phyloP scores from a whole-genome alignment of 2,888 invertebrate species.

The Pelosia muscerda region DNA sequence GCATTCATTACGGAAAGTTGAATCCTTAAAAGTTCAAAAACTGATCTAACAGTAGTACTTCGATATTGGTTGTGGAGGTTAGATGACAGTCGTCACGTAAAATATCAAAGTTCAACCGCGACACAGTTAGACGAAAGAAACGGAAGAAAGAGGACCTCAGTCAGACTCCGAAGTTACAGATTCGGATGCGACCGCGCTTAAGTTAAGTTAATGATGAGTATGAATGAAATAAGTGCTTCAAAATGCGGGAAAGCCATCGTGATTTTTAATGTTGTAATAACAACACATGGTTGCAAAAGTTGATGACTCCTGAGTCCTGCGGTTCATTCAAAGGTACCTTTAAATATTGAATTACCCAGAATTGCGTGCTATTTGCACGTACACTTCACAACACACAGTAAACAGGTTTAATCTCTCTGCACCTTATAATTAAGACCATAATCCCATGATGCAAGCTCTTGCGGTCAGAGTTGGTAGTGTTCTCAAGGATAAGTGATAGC shows the following conservation, averaged over 20 bases:
- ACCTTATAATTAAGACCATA: background rate
- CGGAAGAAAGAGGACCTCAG: too few species aligned
- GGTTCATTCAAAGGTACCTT: conserved; percentile 9
- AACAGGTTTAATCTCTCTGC: conserved; percentile 21
- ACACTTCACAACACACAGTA: conserved; percentile 3
- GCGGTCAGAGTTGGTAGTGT: conserved; percentile 28
- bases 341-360: conserved; percentile 37
- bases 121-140: too few species aligned
- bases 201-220: too few species aligned
- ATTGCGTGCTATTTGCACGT: conserved; percentile 32
- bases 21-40: too few species aligned
- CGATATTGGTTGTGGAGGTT: too few species aligned
- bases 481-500: conserved; percentile 33
- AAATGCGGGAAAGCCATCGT: background rate
- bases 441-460: conserved; percentile 21
- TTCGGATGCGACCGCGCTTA: too few species aligned
- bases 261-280: background rate
- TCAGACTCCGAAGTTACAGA: too few species aligned
- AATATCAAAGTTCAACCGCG: too few species aligned
- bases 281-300: background rate
- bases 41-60: too few species aligned
- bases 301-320: background rate
- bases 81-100: too few species aligned
- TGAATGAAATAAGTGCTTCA: too few species aligned
- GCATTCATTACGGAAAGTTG: too few species aligned